Base-by-base conservation (phyloP, 2,888 invertebrate genomes). In the Caenorhabditis sp. region DNA sequence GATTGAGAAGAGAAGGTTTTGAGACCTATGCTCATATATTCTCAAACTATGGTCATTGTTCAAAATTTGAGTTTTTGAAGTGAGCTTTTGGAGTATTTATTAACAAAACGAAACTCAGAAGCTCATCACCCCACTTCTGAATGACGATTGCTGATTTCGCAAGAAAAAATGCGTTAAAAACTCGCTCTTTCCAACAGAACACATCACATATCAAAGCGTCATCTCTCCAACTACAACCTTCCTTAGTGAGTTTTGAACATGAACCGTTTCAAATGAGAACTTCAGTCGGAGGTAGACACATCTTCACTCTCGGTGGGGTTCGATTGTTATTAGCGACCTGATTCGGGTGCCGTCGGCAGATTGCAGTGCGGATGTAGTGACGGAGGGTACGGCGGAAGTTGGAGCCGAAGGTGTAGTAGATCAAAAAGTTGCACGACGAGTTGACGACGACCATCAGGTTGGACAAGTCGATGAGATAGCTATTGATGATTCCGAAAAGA, bases 391-490 rank as follows among this genome's bases (percentile, higher is more conserved):
- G 74, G 10, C 90, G 87, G 82, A 91, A 91, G 54, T 89, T 86
- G 8, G 86, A 84, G 5, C 90, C 90, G 68, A 90, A 91, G 4
- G 89, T 88, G 81, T 90, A 91, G 81, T 91, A 91, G 80, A 91
- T 91, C 70, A 90, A 63, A 49, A 91, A 90, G 74, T 91, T 91
- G 83, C 90, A 90, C 0, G 90, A 90, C 0, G 89, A 89, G 66
- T 91, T 91, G 41, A 91, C 83, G 7, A 91, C 85, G 2, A 91
- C 91, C 90, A 91, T 91, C 0, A 91, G 72, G 68, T 91, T 91
- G 16, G 90, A 90, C 26, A 91, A 75, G 59, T 91, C 91, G 66
- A 91, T 89, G 10, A 91, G 86, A 51, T 91, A 91, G 24, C 90
- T 77, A 79, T 91, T 90, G 79, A 88, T 88, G 14, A 89, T 81